These are phyloP conservation scores for Leucopsar rothschildi DNA, from an alignment of 2,113 vertebrate genomes.

Conservation along the genomic window DNA sequence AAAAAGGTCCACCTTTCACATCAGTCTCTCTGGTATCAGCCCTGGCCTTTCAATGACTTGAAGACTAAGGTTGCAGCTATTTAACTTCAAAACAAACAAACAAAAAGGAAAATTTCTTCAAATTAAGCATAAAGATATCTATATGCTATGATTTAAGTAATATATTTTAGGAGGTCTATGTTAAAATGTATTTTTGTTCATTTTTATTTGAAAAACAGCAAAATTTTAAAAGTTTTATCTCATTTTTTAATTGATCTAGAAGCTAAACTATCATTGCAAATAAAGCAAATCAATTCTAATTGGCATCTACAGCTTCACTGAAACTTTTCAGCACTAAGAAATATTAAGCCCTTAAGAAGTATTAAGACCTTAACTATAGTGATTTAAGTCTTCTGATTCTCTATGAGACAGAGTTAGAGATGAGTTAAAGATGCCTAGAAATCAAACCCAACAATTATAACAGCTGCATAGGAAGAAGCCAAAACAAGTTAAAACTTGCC, in stretches of 20 bases:
- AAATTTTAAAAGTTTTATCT: neutral
- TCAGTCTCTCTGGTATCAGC: neutral
- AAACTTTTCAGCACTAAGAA: neutral
- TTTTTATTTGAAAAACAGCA: neutral
- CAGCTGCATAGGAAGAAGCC: neutral
- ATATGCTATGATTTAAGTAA: neutral
- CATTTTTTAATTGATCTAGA: neutral
- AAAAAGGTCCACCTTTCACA: neutral
- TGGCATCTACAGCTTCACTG: neutral
- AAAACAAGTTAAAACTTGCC: neutral
- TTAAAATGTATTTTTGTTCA: neutral
- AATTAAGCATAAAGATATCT: neutral
- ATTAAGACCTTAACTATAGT: neutral
- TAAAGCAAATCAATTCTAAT: neutral
- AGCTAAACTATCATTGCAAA: neutral
- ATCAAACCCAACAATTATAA: neutral
- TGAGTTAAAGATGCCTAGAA: neutral
- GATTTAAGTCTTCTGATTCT: neutral
- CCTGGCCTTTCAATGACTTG: neutral
- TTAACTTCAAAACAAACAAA: neutral
- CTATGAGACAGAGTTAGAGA: neutral
- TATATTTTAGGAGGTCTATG: neutral
- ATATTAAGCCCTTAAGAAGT: neutral
- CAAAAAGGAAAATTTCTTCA: neutral
- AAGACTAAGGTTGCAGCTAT: neutral